A percentile compares a stretch with the other conserved stretches of the same genome.
These are phyloP conservation scores for Phaethornis superciliosus DNA, from an alignment of 2,113 vertebrate genomes.

Conservation along the genomic window DNA sequence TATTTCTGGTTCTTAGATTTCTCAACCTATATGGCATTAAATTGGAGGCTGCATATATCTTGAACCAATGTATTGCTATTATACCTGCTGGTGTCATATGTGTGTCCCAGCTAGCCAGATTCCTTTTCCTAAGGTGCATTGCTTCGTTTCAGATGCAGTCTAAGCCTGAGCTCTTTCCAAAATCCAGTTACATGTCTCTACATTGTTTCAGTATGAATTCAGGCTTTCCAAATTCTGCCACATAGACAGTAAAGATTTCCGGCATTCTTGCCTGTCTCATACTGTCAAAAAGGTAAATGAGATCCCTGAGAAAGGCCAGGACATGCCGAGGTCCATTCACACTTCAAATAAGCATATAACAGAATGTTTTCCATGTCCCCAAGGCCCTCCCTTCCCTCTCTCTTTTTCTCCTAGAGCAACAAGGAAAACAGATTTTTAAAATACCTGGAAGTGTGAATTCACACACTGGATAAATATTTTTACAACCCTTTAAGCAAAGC, in stretches of 20 bases:
- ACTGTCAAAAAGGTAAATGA: slow-evolving; percentile 23
- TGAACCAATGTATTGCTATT: background rate
- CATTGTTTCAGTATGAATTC: background rate
- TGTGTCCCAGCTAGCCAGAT: background rate
- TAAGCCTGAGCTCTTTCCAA: background rate
- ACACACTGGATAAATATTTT: background rate
- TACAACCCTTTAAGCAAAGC: slow-evolving; percentile 22
- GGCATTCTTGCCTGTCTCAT: background rate
- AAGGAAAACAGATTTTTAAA: slow-evolving; percentile 31
- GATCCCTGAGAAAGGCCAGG: background rate
- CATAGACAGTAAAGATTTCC: background rate
- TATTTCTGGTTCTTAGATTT: background rate
- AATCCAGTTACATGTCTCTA: background rate
- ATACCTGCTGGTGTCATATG: background rate
- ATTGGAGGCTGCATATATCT: background rate
- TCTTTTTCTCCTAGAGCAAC: background rate
- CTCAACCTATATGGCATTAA: background rate
- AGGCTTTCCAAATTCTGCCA: background rate
- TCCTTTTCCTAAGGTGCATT: background rate
- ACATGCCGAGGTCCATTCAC: slow-evolving; percentile 5
- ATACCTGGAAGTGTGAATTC: background rate
- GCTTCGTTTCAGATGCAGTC: background rate
- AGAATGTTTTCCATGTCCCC: background rate
- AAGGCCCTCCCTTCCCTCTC: background rate
- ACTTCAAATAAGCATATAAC: background rate